These are phyloP conservation scores for Smutsia temminckii DNA, from an alignment of 2,797 vertebrate genomes.

Conservation along the genomic window DNA sequence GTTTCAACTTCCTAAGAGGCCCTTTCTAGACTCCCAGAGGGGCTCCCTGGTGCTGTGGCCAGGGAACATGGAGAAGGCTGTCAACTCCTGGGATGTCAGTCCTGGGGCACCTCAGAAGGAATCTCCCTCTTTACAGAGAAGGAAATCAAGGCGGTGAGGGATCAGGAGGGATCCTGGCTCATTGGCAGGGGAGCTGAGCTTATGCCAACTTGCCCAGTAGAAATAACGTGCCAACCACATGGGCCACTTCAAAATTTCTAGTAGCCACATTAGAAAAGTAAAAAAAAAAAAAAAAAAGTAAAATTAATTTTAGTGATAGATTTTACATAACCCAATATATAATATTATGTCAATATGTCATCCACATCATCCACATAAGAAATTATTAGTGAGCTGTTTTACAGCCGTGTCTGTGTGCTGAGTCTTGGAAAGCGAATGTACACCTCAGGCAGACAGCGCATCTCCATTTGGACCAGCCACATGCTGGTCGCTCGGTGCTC, in stretches of 20 bases:
- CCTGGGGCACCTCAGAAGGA: neutral
- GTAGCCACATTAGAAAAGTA: neutral
- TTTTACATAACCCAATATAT: neutral
- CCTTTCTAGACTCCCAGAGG: neutral
- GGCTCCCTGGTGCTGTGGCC: too few species aligned
- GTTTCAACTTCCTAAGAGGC: rapidly evolving
- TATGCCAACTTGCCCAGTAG: too few species aligned
- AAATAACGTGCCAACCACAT: neutral
- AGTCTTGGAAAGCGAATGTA: neutral
- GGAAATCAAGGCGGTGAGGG: neutral
- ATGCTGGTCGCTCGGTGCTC: rapidly evolving
- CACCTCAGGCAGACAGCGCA: rapidly evolving
- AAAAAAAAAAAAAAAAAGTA: neutral
- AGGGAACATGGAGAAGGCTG: too few species aligned
- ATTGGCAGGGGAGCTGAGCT: rapidly evolving
- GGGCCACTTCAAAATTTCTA: neutral
- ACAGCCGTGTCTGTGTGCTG: rapidly evolving
- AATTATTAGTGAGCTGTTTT: rapidly evolving
- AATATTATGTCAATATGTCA: rapidly evolving
- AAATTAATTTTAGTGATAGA: neutral
- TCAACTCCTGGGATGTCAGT: rapidly evolving
- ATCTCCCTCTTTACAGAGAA: neutral
- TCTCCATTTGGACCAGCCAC: rapidly evolving
- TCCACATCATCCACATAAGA: rapidly evolving
- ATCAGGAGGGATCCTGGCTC: neutral